Conservation (phyloP, 2,797 vertebrate species). For the Megalops cyprinoides region DNA sequence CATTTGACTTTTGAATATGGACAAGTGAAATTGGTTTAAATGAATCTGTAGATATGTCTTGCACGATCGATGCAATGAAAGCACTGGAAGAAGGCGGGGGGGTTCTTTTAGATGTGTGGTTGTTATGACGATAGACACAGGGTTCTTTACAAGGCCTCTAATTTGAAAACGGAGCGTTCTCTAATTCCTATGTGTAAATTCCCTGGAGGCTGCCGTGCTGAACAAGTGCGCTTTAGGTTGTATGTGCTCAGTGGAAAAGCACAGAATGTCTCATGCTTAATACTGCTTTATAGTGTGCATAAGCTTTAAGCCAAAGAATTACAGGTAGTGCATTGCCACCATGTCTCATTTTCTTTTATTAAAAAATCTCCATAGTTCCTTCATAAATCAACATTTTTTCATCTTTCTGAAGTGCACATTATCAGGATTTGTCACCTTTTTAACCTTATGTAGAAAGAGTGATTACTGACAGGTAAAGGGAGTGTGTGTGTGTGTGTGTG, state of each 20-base stretch:
- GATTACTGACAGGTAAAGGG: not conserved
- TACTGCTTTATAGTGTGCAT: not conserved
- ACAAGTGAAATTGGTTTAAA: not conserved
- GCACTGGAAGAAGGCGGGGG: not conserved
- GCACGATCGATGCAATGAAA: not conserved
- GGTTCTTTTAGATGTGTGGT: not conserved
- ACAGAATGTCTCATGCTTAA: not conserved
- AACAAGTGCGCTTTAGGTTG: not conserved
- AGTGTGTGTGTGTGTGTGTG: not conserved
- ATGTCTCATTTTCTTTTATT: not conserved
- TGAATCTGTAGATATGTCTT: constrained; percentile 2
- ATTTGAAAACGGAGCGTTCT: not conserved
- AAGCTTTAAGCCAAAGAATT: not conserved
- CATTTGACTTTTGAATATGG: constrained; percentile 16
- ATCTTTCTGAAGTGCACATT: not conserved
- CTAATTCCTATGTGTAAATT: constrained; percentile 1
- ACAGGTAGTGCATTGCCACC: not conserved
- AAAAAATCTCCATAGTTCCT: not conserved
- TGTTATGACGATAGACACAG: not conserved
- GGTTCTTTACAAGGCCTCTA: not conserved
- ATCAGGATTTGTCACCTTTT: not conserved
- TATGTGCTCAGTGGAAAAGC: not conserved
- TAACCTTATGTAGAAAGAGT: no score
- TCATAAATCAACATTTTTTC: not conserved
- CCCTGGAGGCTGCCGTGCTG: not conserved